Conservation (phyloP, 2,113 vertebrate genomes). For the Saccopteryx leptura region DNA sequence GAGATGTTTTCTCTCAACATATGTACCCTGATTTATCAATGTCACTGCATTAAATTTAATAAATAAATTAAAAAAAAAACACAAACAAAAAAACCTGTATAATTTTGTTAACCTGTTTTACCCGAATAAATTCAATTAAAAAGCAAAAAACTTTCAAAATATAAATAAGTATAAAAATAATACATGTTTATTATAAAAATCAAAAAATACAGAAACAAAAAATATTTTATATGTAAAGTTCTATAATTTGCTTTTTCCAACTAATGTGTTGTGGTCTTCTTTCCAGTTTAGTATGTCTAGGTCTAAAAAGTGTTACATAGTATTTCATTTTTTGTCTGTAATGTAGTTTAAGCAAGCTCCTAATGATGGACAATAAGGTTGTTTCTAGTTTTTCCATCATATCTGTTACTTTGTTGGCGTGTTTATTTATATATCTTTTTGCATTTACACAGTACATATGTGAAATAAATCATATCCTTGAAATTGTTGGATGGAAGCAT, state of each 20-base stretch:
- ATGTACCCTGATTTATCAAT: too few relatives aligned
- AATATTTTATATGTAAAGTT: background rate
- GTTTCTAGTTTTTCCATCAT: conserved; percentile 16
- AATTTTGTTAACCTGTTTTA: too few relatives aligned
- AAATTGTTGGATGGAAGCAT: conserved; percentile 19
- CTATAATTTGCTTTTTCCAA: background rate
- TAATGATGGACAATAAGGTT: background rate
- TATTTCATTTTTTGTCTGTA: background rate
- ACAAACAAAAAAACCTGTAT: too few relatives aligned
- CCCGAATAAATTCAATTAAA: too few relatives aligned
- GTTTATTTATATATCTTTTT: conserved; percentile 30
- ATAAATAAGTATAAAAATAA: background rate
- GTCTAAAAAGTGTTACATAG: background rate
- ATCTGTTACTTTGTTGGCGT: conserved; percentile 33
- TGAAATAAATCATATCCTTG: background rate
- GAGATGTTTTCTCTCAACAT: too few relatives aligned
- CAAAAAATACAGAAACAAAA: background rate
- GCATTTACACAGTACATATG: background rate
- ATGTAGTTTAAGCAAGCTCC: conserved; percentile 17
- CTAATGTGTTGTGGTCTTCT: background rate
- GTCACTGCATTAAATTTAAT: too few relatives aligned
- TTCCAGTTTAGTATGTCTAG: background rate
- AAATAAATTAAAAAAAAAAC: too few relatives aligned
- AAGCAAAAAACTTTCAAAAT: background rate
- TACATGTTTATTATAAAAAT: conserved; percentile 6